Percentiles rank a stretch among this genome's conserved stretches.
Conservation (phyloP, 2,113 vertebrate genomes). For the Nothocercus julius region DNA sequence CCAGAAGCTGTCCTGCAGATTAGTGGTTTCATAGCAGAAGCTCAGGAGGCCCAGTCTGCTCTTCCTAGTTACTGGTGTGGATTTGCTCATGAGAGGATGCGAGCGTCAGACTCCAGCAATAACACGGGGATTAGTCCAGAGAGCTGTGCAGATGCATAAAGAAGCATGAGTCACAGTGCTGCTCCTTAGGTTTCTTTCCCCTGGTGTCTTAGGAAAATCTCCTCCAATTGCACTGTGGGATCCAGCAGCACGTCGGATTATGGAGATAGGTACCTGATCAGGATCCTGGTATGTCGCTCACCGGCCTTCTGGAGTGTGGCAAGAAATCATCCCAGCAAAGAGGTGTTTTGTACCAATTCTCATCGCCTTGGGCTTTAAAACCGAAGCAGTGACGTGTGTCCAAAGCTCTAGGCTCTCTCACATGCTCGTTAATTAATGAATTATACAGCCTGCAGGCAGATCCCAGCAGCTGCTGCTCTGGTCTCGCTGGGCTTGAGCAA, state of each 20-base stretch:
- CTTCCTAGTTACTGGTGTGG: background rate
- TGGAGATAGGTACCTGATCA: background rate
- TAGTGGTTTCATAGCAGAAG: background rate
- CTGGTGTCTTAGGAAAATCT: background rate
- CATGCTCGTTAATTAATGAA: fast-evolving
- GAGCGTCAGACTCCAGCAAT: background rate
- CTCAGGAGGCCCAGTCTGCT: background rate
- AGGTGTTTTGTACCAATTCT: background rate
- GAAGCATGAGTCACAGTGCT: background rate
- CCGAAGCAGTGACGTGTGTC: background rate
- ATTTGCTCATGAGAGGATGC: background rate
- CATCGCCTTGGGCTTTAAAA: background rate
- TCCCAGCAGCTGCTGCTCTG: background rate
- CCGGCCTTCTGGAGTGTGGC: background rate
- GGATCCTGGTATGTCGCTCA: too few relatives aligned
- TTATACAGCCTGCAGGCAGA: background rate
- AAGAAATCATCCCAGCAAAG: background rate
- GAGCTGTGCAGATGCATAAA: background rate
- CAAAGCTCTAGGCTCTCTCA: background rate
- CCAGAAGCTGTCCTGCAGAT: background rate
- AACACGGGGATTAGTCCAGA: background rate
- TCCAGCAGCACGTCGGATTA: background rate
- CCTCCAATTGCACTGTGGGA: background rate
- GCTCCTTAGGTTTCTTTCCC: background rate
- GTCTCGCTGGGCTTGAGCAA: background rate